A percentile compares a stretch with the other conserved stretches of the same genome.
Evolutionary conservation across 2,888 invertebrate species (phyloP).

Genomic region (Drosophila macrospina): DNA sequence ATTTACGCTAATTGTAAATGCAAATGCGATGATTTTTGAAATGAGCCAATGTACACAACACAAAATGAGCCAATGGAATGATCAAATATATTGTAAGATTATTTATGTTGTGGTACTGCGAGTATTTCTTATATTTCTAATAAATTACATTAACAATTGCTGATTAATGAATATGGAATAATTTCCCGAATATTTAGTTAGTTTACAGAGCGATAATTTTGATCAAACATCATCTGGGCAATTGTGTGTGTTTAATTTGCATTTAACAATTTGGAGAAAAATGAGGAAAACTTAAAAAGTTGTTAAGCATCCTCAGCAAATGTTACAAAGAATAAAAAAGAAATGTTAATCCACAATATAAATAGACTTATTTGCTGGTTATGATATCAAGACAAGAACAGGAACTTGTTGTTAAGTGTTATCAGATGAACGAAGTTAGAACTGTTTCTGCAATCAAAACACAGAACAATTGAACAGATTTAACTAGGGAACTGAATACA

Average conservation of each 20-base stretch:
- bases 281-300: too few species aligned
- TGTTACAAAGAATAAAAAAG: too few species aligned
- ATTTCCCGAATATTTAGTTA: neutral
- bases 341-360: neutral
- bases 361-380: neutral
- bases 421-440: neutral
- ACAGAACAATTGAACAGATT: constrained; percentile 12
- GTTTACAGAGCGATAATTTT: too few species aligned
- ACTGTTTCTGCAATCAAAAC: constrained; percentile 3
- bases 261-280: too few species aligned
- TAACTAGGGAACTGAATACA: constrained; percentile 3
- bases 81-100: neutral
- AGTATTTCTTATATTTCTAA: neutral
- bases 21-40: constrained; percentile 33
- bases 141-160: too few species aligned
- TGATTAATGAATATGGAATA: neutral
- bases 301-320: too few species aligned
- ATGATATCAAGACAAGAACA: constrained; percentile 1
- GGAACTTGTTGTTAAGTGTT: neutral
- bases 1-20: constrained; percentile 49
- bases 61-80: constrained; percentile 34
- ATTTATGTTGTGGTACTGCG: constrained; percentile 2
- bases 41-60: constrained; percentile 56
- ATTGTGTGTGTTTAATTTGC: too few species aligned
- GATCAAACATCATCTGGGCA: too few species aligned